Conservation (phyloP, 2,797 vertebrate species). For the Coregonus ussuriensis region DNA sequence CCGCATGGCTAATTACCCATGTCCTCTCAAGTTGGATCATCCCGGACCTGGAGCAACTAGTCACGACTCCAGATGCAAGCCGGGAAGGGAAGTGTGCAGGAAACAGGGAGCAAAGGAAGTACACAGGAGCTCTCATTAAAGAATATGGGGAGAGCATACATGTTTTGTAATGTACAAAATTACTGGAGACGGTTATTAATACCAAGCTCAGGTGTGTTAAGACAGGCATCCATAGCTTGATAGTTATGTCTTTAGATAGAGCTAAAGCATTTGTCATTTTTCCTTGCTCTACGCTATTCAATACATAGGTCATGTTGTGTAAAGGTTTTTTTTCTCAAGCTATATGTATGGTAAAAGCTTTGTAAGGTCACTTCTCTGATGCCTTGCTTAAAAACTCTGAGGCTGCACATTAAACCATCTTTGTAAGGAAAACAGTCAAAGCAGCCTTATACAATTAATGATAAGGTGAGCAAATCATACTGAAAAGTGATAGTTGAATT, state of each 20-base stretch:
- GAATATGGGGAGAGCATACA: too few relatives aligned
- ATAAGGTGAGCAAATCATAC: neutral
- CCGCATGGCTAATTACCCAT: constrained; percentile 5
- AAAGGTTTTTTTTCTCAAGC: neutral
- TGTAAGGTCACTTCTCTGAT: neutral
- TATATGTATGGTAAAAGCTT: neutral
- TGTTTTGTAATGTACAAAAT: neutral
- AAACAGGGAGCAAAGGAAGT: neutral
- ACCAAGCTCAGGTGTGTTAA: neutral
- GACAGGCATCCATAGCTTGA: neutral
- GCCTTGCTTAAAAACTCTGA: neutral
- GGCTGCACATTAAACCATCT: too few relatives aligned
- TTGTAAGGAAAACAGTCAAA: too few relatives aligned
- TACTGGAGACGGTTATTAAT: neutral
- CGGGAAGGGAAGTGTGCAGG: neutral
- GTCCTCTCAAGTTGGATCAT: neutral
- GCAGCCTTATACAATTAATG: too few relatives aligned
- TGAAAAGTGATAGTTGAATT: neutral
- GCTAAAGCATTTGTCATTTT: neutral
- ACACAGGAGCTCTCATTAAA: neutral
- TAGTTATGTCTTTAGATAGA: neutral
- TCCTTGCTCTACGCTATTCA: neutral
- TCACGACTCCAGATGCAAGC: neutral
- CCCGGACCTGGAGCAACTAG: neutral
- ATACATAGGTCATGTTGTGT: neutral